Evolutionary conservation across 64 coral and sea anemone species (phyloP), one percentile per base, ranked within the genome.

Genomic region (Dendronephthya gigantea): DNA sequence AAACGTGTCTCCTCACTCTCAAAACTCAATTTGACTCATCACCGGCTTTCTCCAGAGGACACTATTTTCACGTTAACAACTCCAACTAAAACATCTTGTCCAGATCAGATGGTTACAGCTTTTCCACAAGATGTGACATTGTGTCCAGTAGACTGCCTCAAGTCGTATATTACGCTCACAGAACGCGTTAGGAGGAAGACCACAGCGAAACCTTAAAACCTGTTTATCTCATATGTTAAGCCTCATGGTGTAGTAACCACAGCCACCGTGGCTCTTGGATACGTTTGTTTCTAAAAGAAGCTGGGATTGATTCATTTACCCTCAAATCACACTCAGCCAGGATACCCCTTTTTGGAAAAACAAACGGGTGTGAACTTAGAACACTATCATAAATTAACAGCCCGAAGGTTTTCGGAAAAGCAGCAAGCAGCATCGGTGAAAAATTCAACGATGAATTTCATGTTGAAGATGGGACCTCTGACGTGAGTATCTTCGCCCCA

Each of bases 281-380:
- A 22, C 37, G 36, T 15, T 50, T 49, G 28, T 13, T 83, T 22
- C 27, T 83, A 38, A 58, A 82, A 34, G 31, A 66, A 16, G 81
- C 76, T 30, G 33, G 50, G 15, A 66, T 90, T 41, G 45, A 90
- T 35, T 83, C 12, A 31, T 29, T 33, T 11, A 48, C 66, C 4
- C 86, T 90, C 45, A 83, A 85, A 35, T 47, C 43, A 39, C 88
- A 81, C 25, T 85, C 83, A 23, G 65, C 36, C 14, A 66, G 88
- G n/a, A n/a, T n/a, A n/a, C n/a, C n/a, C n/a, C n/a, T n/a, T n/a
- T n/a, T n/a, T n/a, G n/a, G n/a, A n/a, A n/a, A n/a, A n/a, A n/a
- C n/a, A n/a, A n/a, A n/a, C n/a, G n/a, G n/a, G n/a, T n/a, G n/a
- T n/a, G n/a, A n/a, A n/a, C n/a, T n/a, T n/a, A n/a, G n/a, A n/a